These are phyloP conservation scores for Oreotragus oreotragus DNA, from an alignment of 2,113 vertebrate genomes.

Conservation along the genomic window DNA sequence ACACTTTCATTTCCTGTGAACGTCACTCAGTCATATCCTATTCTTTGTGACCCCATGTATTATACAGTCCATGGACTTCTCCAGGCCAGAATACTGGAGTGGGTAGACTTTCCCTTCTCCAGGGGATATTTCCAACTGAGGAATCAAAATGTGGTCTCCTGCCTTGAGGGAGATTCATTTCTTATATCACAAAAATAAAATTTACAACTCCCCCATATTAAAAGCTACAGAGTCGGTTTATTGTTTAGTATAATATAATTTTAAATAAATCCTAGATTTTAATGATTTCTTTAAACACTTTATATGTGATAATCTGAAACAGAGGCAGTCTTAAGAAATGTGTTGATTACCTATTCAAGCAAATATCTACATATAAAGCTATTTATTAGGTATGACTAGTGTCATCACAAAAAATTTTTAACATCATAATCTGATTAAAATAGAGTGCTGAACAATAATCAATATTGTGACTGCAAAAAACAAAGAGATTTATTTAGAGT, in stretches of 20 bases:
- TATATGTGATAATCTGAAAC: not conserved
- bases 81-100: not conserved
- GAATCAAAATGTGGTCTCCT: not conserved
- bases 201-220: not conserved
- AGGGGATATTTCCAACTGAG: not conserved
- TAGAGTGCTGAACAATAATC: not conserved
- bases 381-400: not conserved
- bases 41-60: not conserved
- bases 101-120: not conserved
- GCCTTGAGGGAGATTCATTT: not conserved
- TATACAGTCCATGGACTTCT: not conserved
- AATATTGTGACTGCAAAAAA: not conserved
- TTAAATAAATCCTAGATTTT: not conserved
- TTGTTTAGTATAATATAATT: not conserved
- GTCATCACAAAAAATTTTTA: not conserved
- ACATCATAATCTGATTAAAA: not conserved
- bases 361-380: not conserved
- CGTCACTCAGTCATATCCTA: fast-evolving
- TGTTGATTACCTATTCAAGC: not conserved
- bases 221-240: not conserved
- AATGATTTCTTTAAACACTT: not conserved
- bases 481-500: not conserved
- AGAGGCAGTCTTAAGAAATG: not conserved
- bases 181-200: not conserved
- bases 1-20: not conserved